These are phyloP conservation scores for Fragum fragum DNA, from an alignment of 2,888 invertebrate genomes.

Conservation along the genomic window DNA sequence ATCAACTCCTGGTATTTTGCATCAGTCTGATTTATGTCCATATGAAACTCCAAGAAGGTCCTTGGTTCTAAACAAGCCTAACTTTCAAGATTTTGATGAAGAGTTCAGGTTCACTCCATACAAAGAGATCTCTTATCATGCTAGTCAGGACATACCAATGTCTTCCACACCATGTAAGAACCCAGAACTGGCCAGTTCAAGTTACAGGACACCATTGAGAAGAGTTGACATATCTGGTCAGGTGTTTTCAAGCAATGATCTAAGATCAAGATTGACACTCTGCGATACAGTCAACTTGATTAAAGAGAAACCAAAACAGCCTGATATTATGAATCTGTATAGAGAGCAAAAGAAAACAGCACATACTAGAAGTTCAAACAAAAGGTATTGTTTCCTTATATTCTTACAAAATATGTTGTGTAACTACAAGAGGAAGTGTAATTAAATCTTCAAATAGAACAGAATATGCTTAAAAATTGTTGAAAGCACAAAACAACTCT, in stretches of 20 bases:
- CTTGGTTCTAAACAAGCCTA: constrained; percentile 15
- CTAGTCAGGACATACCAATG: neutral
- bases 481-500: too few species aligned
- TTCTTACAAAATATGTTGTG: too few species aligned
- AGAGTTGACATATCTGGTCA: neutral
- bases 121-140: constrained; percentile 5
- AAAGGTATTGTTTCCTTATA: neutral
- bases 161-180: neutral
- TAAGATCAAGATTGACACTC: neutral
- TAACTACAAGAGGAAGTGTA: too few species aligned
- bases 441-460: too few species aligned
- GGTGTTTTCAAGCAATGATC: too few species aligned
- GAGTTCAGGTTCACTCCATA: constrained; percentile 44
- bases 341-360: neutral
- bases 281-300: too few species aligned
- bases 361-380: neutral
- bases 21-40: neutral
- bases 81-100: constrained; percentile 35
- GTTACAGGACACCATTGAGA: neutral
- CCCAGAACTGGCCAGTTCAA: neutral
- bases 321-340: constrained; percentile 18
- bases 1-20: neutral
- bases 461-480: too few species aligned
- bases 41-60: neutral
- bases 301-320: neutral